Evolutionary conservation across 2,888 invertebrate species (phyloP).

Genomic region (Plebejus melissa): DNA sequence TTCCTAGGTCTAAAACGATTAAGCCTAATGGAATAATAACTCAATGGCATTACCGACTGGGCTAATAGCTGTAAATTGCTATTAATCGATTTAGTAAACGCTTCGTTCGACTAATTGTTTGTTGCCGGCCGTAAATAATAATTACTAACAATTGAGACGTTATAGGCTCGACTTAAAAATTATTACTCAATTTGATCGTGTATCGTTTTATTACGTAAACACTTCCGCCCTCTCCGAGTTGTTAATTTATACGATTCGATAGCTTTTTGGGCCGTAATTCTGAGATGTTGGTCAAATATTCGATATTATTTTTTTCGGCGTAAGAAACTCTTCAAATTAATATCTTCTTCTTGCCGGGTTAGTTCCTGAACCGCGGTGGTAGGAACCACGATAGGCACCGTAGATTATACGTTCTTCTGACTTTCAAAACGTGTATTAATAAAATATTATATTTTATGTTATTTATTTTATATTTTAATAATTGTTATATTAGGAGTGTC

Average conservation of each 20-base stretch:
- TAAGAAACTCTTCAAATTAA: no score
- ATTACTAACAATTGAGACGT: slow-evolving; percentile 20
- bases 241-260: background rate
- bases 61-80: slow-evolving; percentile 24
- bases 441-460: no score
- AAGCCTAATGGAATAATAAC: slow-evolving; percentile 22
- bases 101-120: slow-evolving; percentile 25
- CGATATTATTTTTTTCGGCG: no score
- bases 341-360: no score
- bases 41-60: slow-evolving; percentile 7
- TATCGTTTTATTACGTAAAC: slow-evolving; percentile 6
- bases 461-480: no score
- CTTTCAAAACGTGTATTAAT: no score
- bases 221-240: background rate
- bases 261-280: background rate
- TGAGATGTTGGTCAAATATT: no score
- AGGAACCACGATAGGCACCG: no score
- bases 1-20: slow-evolving; percentile 2
- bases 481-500: no score
- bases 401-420: no score
- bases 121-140: slow-evolving; percentile 21
- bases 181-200: slow-evolving; percentile 9
- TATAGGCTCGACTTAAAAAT: background rate
- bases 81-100: slow-evolving; percentile 26
- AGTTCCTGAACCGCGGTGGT: no score